phyloP scores from a whole-genome alignment of 2,113 vertebrate genomes.

The Ceuthmochares aereus region DNA sequence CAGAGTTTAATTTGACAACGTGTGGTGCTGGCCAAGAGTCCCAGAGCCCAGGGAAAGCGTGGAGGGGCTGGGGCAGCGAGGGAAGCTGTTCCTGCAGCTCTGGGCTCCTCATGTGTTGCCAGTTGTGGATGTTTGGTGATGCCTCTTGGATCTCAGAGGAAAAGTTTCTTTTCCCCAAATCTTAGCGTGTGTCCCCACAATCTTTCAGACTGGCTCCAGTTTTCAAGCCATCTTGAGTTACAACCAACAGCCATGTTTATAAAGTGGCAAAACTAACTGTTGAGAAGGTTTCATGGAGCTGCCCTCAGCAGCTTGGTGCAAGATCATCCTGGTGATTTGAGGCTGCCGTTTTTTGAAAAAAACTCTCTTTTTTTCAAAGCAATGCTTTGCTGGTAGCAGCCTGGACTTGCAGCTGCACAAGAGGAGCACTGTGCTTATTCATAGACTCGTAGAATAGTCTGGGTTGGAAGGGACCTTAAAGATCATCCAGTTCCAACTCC shows the following conservation, averaged over 20 bases:
- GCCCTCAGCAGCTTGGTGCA: fast-evolving
- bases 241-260: fast-evolving
- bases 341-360: background rate
- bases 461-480: no score
- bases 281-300: background rate
- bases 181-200: background rate
- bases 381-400: background rate
- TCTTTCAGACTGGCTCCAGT: fast-evolving
- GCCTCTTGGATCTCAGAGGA: background rate
- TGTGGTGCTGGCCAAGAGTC: background rate
- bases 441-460: no score
- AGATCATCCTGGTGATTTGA: background rate
- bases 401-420: background rate
- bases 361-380: background rate
- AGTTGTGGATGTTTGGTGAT: no score
- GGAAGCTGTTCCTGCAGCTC: background rate
- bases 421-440: background rate
- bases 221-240: background rate
- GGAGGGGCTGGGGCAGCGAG: background rate
- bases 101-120: no score
- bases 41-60: fast-evolving
- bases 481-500: no score
- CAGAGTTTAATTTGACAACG: background rate
- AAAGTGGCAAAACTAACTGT: background rate
- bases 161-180: background rate